Conservation (phyloP, 2,888 invertebrate species). For the Tachina lurida region DNA sequence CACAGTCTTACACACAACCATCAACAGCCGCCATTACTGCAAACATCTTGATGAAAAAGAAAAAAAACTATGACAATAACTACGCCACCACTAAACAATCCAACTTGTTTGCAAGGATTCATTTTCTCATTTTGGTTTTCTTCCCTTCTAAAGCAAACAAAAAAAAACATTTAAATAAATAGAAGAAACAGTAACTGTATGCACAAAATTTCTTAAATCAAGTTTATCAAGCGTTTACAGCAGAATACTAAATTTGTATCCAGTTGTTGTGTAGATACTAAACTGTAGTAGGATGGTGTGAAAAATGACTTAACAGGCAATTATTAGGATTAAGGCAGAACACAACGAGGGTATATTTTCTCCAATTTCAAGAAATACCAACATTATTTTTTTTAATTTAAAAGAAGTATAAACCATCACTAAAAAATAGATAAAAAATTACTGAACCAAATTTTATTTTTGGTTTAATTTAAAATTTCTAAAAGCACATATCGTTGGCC, state of each 20-base stretch:
- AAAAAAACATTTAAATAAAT: background rate
- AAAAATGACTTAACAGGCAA: background rate
- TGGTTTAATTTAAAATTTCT: too few species aligned
- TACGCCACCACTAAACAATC: slow-evolving; percentile 18
- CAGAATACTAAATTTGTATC: background rate
- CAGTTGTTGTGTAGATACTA: slow-evolving; percentile 1
- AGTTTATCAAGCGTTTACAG: slow-evolving; percentile 17
- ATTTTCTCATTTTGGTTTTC: background rate
- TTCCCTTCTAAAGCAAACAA: background rate
- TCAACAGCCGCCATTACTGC: background rate
- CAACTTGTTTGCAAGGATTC: slow-evolving; percentile 19
- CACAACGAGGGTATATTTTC: background rate
- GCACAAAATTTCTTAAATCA: slow-evolving; percentile 13
- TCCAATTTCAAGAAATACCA: too few species aligned
- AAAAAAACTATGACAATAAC: slow-evolving; percentile 11
- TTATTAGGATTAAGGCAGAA: background rate
- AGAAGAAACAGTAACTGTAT: background rate
- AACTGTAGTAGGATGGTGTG: background rate
- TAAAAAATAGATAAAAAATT: too few species aligned
- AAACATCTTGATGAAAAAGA: slow-evolving; percentile 14
- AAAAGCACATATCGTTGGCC: too few species aligned
- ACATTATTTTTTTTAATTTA: too few species aligned
- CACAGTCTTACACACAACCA: background rate
- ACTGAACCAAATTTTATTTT: too few species aligned
- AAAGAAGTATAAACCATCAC: too few species aligned